A percentile compares a stretch with the other conserved stretches of the same genome.
phyloP scores from a whole-genome alignment of 2,113 vertebrate genomes.

The Sander vitreus region DNA sequence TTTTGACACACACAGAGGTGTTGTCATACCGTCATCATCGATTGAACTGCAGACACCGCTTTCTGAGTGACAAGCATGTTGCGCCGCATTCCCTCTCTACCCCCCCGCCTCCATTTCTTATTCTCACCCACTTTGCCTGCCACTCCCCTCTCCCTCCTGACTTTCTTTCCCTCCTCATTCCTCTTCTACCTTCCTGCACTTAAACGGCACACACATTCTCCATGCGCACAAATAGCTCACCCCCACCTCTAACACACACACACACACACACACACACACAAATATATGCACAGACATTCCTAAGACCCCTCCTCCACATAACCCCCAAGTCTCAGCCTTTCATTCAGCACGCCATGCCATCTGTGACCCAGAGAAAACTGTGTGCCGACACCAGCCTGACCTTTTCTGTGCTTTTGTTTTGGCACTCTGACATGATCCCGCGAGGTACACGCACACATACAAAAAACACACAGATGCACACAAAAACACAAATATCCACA shows the following conservation, averaged over 20 bases:
- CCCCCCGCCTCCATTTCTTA: conserved; percentile 1
- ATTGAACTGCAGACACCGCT: conserved; percentile 72
- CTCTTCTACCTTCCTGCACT: conserved; percentile 37
- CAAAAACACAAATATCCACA: background rate
- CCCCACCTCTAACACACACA: conserved; percentile 23
- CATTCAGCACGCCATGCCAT: conserved; percentile 67
- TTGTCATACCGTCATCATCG: conserved; percentile 69
- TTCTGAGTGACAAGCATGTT: conserved; percentile 66
- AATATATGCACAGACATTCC: conserved; percentile 64
- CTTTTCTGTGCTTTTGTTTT: conserved; percentile 73
- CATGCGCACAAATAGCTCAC: conserved; percentile 45
- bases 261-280: conserved; percentile 16
- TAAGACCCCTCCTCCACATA: conserved; percentile 60
- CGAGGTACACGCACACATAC: conserved; percentile 16
- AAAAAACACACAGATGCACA: conserved; percentile 4
- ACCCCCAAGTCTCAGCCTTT: conserved; percentile 65
- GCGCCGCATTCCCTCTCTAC: conserved; percentile 44
- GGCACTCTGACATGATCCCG: conserved; percentile 48
- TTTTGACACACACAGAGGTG: conserved; percentile 70
- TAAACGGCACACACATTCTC: conserved; percentile 45
- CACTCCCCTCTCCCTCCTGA: conserved; percentile 34
- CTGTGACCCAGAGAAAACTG: conserved; percentile 77
- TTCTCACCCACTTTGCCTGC: conserved; percentile 25
- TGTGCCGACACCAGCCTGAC: conserved; percentile 70
- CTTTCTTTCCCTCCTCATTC: conserved; percentile 14